phyloP scores from a whole-genome alignment of 1,140 invertebrate species.

The Holotrichia oblita region DNA sequence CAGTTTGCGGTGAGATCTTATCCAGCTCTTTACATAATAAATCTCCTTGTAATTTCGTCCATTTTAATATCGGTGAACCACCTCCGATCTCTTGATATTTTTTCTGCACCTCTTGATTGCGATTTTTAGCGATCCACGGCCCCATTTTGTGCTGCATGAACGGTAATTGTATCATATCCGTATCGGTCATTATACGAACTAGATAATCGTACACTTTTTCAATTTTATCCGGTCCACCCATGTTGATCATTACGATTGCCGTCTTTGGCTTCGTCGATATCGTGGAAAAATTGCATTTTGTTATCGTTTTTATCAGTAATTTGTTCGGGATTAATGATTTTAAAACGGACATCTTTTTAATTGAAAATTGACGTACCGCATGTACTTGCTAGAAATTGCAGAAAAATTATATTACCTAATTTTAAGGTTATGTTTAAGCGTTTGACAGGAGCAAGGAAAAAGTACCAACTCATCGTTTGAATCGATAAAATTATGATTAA shows the following conservation, averaged over 20 bases:
- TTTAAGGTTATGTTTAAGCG: no score
- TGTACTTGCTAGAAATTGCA: no score
- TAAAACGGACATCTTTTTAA: no score
- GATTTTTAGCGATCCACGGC: constrained; percentile 86
- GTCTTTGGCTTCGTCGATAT: constrained; percentile 72
- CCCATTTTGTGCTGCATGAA: constrained; percentile 83
- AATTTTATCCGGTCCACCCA: constrained; percentile 89
- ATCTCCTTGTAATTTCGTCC: constrained; percentile 90
- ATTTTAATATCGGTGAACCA: constrained; percentile 92
- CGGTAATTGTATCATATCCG: constrained; percentile 95
- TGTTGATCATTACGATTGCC: constrained; percentile 94
- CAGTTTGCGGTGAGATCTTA: constrained; percentile 81
- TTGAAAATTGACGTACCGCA: no score
- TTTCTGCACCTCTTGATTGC: constrained; percentile 89
- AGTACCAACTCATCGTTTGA: no score
- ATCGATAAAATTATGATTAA: no score
- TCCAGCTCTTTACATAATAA: constrained; percentile 86
- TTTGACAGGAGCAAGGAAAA: no score
- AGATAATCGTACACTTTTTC: constrained; percentile 92
- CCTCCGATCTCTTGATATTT: constrained; percentile 96
- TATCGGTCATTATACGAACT: constrained; percentile 90
- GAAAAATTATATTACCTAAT: no score
- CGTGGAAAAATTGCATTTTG: constrained; percentile 1
- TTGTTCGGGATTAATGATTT: no score
- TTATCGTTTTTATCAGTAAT: neutral